Percentiles rank a stretch among this genome's conserved stretches.
Conservation (phyloP, 2,113 vertebrate genomes). For the Vombatus ursinus region DNA sequence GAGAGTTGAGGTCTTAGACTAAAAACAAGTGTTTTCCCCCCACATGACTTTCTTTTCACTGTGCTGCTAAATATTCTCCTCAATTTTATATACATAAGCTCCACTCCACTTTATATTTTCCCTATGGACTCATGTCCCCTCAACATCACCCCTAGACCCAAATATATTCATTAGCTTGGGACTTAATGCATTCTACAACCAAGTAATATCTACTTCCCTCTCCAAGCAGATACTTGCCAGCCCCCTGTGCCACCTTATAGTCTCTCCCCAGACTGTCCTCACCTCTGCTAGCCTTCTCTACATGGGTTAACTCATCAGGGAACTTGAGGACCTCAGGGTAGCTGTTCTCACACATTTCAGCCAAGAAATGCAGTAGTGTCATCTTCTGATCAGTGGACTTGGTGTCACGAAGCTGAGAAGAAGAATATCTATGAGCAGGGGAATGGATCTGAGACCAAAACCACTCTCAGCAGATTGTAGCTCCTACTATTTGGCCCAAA, state of each 20-base stretch:
- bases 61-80: constrained; percentile 6
- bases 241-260: not conserved
- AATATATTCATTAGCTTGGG: not conserved
- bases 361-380: constrained; percentile 93
- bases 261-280: constrained; percentile 4
- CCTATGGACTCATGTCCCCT: not conserved
- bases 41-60: not conserved
- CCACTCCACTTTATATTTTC: not conserved
- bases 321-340: constrained; percentile 90
- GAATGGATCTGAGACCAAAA: not conserved
- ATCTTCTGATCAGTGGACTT: constrained; percentile 89
- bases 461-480: too few species aligned
- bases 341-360: constrained; percentile 89
- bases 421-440: not conserved
- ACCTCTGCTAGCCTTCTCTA: constrained; percentile 96
- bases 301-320: constrained; percentile 91
- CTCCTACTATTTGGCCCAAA: not conserved
- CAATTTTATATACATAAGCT: not conserved
- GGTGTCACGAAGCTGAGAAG: constrained; percentile 86
- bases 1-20: not conserved
- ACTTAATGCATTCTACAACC: constrained; percentile 8
- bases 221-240: not conserved
- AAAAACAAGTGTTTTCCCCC: constrained; percentile 5
- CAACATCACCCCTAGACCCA: not conserved
- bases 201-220: not conserved